These are phyloP conservation scores for Psittacula echo DNA, from an alignment of 2,797 vertebrate genomes.

Conservation along the genomic window DNA sequence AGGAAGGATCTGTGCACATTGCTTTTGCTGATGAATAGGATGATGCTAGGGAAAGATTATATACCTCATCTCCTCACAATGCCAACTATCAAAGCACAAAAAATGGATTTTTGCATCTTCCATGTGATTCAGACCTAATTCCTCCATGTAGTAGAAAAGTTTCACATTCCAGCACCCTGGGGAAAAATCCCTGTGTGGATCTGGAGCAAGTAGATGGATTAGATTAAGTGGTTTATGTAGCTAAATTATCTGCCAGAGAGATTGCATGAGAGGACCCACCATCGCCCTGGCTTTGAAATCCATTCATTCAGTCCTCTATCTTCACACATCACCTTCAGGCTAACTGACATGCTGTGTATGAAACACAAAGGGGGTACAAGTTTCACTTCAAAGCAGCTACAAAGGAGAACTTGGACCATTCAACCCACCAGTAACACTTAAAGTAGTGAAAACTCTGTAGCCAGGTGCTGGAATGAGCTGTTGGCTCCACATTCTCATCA, in stretches of 20 bases:
- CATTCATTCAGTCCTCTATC: not conserved
- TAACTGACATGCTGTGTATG: accelerated
- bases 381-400: not conserved
- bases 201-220: not conserved
- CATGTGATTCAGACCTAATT: not conserved
- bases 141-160: not conserved
- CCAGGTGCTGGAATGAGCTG: not conserved
- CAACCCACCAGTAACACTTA: accelerated
- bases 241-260: not conserved
- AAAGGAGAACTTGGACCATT: accelerated
- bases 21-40: not conserved
- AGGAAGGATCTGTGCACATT: not conserved
- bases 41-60: not conserved
- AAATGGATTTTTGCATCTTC: not conserved
- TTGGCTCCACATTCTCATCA: accelerated
- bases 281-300: not conserved
- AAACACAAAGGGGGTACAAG: accelerated
- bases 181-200: not conserved
- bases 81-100: not conserved
- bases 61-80: not conserved
- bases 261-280: not conserved
- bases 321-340: not conserved
- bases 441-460: accelerated
- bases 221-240: not conserved
- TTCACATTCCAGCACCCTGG: not conserved